Evolutionary conservation across 1,140 invertebrate genomes (phyloP).

Genomic region (Reticulitermes speratus): DNA sequence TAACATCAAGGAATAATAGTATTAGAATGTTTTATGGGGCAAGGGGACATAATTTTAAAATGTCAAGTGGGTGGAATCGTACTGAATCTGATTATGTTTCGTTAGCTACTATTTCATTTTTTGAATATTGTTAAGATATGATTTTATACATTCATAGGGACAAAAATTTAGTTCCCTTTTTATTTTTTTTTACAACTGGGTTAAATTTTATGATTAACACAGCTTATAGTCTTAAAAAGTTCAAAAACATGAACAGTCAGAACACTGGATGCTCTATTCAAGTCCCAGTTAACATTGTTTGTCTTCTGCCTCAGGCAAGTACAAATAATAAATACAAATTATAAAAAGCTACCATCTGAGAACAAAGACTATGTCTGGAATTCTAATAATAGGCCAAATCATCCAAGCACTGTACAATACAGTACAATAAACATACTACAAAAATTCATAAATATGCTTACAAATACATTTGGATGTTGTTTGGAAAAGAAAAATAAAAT

Average conservation of each 20-base stretch:
- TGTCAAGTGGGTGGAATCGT: background rate
- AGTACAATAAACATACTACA: background rate
- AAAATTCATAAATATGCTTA: conserved; percentile 22
- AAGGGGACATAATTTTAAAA: conserved; percentile 14
- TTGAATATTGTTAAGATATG: conserved; percentile 9
- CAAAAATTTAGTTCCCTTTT: background rate
- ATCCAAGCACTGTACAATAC: background rate
- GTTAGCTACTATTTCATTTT: background rate
- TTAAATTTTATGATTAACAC: conserved; percentile 5
- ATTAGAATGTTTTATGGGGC: background rate
- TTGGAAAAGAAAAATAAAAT: conserved; percentile 18
- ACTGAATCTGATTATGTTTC: conserved; percentile 5
- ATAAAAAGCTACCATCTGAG: conserved; percentile 9
- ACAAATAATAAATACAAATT: conserved; percentile 14
- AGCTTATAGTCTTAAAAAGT: conserved; percentile 19
- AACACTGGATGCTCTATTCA: background rate
- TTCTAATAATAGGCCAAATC: conserved; percentile 8
- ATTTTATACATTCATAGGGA: conserved; percentile 13
- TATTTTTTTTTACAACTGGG: background rate
- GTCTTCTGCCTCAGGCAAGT: background rate
- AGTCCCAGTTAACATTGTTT: background rate
- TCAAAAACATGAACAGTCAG: conserved; percentile 3
- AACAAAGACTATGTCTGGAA: conserved; percentile 10
- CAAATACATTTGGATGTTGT: conserved; percentile 17
- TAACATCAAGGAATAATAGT: conserved; percentile 10